Evolutionary conservation across 2,113 vertebrate species (phyloP), one percentile per base, ranked within the genome.

Genomic region (Heterocephalus glaber): DNA sequence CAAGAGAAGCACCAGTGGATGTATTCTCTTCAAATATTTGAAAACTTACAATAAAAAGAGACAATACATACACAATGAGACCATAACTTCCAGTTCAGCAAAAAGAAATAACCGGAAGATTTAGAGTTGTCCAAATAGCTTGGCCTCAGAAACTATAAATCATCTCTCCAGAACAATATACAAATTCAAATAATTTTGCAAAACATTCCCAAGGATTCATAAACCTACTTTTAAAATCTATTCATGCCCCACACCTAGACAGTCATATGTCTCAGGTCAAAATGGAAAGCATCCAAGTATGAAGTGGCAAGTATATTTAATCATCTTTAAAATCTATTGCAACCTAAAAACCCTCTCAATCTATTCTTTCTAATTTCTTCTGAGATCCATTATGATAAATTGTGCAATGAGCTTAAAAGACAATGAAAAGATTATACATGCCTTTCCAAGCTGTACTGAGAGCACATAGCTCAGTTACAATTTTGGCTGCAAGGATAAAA

Each of bases 321-420:
- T 86, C 41, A 72, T n/a, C 86, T 84, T 92, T 76, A 90, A 89
- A 87, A 95, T 41, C 68, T 10, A 92, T 44, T 76, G 80, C 16
- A 88, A 79, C 52, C 63, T 84, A 49, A 94, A 84, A 86, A 81
- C 85, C 87, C 10, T 65, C 68, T 97, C 24, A 86, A 68, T 35
- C 61, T 84, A 81, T 65, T 38, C 58, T 70, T 97, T 93, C 92
- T 93, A 65, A 60, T 58, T 94, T 96, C 86, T 82, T 86, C 90
- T 89, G 76, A 91, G 60, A 92, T 72, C 52, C 35, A 86, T 24
- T 16, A 66, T 47, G 52, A 87, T 28, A 92, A 30, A 28, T 17
- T 47, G 8, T 70, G 10, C 44, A 65, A 4, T 60, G 58, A 72
- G 24, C 61, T 85, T 89, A 92, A 95, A 93, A 58, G 74, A 93